A percentile compares a stretch with the other conserved stretches of the same genome.
phyloP scores from a whole-genome alignment of 2,888 invertebrate genomes.

The Thereva nobilitata region DNA sequence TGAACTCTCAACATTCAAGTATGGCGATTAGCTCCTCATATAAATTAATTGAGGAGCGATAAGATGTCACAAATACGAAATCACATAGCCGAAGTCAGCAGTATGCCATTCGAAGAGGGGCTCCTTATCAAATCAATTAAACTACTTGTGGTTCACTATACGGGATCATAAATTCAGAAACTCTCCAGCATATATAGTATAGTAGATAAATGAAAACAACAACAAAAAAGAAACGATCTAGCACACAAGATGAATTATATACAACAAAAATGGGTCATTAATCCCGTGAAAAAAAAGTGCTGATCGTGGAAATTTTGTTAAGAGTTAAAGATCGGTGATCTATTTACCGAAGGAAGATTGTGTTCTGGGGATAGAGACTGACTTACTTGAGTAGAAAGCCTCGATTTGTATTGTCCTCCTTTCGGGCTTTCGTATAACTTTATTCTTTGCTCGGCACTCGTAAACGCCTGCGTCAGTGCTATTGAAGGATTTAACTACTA shows the following conservation, averaged over 20 bases:
- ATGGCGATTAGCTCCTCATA: constrained; percentile 21
- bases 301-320: constrained; percentile 15
- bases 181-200: no score
- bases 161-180: no score
- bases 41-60: constrained; percentile 35
- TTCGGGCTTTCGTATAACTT: constrained; percentile 54
- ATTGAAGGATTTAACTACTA: constrained; percentile 76
- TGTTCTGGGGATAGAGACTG: constrained; percentile 7
- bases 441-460: constrained; percentile 76
- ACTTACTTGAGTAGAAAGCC: constrained; percentile 54
- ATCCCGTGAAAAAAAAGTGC: constrained; percentile 17
- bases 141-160: constrained; percentile 11
- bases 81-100: constrained; percentile 7
- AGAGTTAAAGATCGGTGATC: constrained; percentile 2
- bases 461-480: constrained; percentile 77
- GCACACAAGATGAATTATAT: not conserved
- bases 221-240: not conserved
- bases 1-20: not conserved
- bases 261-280: constrained; percentile 30
- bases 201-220: not conserved
- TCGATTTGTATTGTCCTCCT: constrained; percentile 55
- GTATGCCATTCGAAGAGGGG: constrained; percentile 14
- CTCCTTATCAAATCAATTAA: constrained; percentile 38
- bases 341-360: not conserved
- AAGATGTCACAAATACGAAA: constrained; percentile 21